Base-by-base conservation (phyloP, 2,113 vertebrate genomes). In the Tangachromis dhanisi region DNA sequence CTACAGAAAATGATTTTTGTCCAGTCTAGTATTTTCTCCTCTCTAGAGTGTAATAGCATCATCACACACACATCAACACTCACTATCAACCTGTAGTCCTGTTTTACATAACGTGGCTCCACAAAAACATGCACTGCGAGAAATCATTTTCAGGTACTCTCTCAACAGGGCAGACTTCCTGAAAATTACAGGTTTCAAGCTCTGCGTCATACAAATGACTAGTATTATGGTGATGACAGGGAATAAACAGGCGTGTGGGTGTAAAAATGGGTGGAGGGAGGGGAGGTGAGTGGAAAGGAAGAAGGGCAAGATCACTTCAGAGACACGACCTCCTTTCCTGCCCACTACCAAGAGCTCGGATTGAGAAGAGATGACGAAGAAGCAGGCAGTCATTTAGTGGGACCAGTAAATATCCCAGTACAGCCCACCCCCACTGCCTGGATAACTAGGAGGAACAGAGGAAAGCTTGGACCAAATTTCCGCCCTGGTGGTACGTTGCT, bases 171-270 rank as follows among this genome's bases (percentile, higher is more conserved):
- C 87, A 63, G 80, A 80, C 66, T 78, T 85, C 51, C 54, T 51
- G 84, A 35, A 95, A 93, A 95, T 93, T 89, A 92, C 85, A 86
- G 93, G 92, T 92, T 92, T 89, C 4, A 3, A 80, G 80, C 89
- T 83, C 82, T 4, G 80, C 49, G 19, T 90, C 91, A 81, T 79
- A 83, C 92, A 94, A 93, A 94, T 95, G 90, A 94, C 91, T 88
- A 89, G 88, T 91, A 94, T 95, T 94, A 93, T 86, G 78, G 85
- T 86, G 88, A 92, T 86, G 89, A 71, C 81, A 76, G 91, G 84
- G 88, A 91, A 92, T 94, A 93, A 94, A 90, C 90, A 79, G 83
- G 81, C 61, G 76, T 80, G 92, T 85, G 85, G 80, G 86, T 57
- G 80, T 76, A 59, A 40, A 89, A 82, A 84, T 83, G 87, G 90